phyloP scores from a whole-genome alignment of 1,140 invertebrate species.

The Hermetia illucens region DNA sequence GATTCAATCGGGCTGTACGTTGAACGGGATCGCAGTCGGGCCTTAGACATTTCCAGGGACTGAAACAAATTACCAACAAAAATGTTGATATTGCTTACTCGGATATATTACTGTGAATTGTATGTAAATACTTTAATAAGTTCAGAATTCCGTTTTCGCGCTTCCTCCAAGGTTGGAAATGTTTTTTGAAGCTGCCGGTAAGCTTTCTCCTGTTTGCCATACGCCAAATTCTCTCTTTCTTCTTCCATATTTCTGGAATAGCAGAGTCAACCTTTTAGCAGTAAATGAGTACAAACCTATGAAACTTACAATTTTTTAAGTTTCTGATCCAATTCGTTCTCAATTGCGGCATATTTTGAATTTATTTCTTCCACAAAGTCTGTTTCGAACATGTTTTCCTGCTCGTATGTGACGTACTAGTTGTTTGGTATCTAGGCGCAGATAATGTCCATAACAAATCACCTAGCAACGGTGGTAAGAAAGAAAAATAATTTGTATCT shows the following conservation, averaged over 20 bases:
- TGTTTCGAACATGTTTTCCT: too few species aligned
- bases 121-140: constrained; percentile 13
- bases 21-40: constrained; percentile 22
- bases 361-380: constrained; percentile 27
- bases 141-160: constrained; percentile 19
- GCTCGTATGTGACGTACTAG: too few species aligned
- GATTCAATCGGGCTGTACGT: constrained; percentile 26
- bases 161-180: constrained; percentile 19
- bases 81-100: constrained; percentile 7
- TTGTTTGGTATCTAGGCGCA: too few species aligned
- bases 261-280: background rate
- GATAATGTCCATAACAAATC: too few species aligned
- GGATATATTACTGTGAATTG: background rate
- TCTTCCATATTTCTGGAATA: constrained; percentile 18
- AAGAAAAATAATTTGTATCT: too few species aligned
- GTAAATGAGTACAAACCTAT: background rate
- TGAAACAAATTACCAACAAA: constrained; percentile 3
- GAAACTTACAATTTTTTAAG: constrained; percentile 22
- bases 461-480: too few species aligned
- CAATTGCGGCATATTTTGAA: constrained; percentile 22
- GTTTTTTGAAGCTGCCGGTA: constrained; percentile 4
- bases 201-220: constrained; percentile 3
- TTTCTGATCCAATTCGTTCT: constrained; percentile 23
- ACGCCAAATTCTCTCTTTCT: constrained; percentile 13
- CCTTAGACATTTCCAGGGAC: constrained; percentile 26